phyloP scores from a whole-genome alignment of 2,888 invertebrate species.

The Tinea pellionella region DNA sequence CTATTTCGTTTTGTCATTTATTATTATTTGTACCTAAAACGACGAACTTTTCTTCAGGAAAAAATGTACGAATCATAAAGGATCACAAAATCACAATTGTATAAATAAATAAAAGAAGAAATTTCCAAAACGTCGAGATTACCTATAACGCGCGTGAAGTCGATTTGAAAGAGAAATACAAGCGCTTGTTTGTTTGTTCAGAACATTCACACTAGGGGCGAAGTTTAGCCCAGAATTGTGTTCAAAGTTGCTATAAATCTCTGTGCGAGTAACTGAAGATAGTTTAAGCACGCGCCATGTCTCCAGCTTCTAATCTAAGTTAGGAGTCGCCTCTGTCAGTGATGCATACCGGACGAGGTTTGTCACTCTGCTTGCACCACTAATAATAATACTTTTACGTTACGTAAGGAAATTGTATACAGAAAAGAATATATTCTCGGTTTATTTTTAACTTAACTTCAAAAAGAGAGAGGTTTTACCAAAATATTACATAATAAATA shows the following conservation, averaged over 20 bases:
- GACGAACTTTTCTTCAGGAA: too few relatives aligned
- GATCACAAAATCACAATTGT: too few relatives aligned
- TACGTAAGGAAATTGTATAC: neutral
- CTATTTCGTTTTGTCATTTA: too few relatives aligned
- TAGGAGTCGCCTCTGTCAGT: slow-evolving; percentile 46
- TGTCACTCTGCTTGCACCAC: slow-evolving; percentile 18
- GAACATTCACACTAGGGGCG: neutral
- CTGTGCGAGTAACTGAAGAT: slow-evolving; percentile 46
- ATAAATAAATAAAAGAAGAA: too few relatives aligned
- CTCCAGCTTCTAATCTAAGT: slow-evolving; percentile 64
- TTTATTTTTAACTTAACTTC: too few relatives aligned
- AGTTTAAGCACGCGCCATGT: slow-evolving; percentile 62
- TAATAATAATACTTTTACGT: neutral
- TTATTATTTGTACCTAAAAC: too few relatives aligned
- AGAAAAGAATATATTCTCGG: too few relatives aligned
- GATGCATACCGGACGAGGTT: slow-evolving; percentile 59
- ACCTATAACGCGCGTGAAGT: neutral
- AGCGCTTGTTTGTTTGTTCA: neutral
- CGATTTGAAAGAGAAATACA: neutral
- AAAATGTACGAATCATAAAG: too few relatives aligned
- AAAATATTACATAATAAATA: neutral
- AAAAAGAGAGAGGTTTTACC: too few relatives aligned
- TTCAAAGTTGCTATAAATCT: slow-evolving; percentile 49
- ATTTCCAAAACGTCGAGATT: neutral
- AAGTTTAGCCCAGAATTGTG: slow-evolving; percentile 8